These are phyloP conservation scores for Xanthia icteritia DNA, from an alignment of 2,888 invertebrate genomes.

Conservation along the genomic window DNA sequence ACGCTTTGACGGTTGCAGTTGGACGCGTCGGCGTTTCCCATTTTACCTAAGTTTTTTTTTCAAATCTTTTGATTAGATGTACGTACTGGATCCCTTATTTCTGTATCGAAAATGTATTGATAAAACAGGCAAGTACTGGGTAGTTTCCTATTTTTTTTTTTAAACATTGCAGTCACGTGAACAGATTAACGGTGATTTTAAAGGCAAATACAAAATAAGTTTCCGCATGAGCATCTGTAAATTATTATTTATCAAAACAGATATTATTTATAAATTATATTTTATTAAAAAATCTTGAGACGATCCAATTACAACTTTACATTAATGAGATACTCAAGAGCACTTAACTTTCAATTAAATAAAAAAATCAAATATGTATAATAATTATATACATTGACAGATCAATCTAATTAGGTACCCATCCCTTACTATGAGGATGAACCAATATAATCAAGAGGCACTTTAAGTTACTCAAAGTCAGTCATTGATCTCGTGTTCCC, in stretches of 20 bases:
- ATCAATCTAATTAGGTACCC: constrained; percentile 37
- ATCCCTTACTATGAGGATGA: constrained; percentile 10
- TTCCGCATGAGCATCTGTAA: no score
- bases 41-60: not conserved
- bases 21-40: no score
- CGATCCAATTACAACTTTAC: constrained; percentile 34
- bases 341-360: constrained; percentile 37
- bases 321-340: constrained; percentile 22
- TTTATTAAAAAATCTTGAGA: constrained; percentile 10
- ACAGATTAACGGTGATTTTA: not conserved
- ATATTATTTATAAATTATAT: no score
- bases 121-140: no score
- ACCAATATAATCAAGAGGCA: constrained; percentile 39
- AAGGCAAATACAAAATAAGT: not conserved
- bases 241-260: not conserved
- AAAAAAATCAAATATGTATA: constrained; percentile 26
- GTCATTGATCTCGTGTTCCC: constrained; percentile 33
- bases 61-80: not conserved
- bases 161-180: not conserved
- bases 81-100: no score
- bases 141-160: no score
- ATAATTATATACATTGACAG: constrained; percentile 29
- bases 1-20: no score
- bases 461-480: constrained; percentile 31
- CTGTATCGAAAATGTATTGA: not conserved